A percentile compares a stretch with the other conserved stretches of the same genome.
phyloP scores from a whole-genome alignment of 1,140 invertebrate species.

The Drosophila triauraria region DNA sequence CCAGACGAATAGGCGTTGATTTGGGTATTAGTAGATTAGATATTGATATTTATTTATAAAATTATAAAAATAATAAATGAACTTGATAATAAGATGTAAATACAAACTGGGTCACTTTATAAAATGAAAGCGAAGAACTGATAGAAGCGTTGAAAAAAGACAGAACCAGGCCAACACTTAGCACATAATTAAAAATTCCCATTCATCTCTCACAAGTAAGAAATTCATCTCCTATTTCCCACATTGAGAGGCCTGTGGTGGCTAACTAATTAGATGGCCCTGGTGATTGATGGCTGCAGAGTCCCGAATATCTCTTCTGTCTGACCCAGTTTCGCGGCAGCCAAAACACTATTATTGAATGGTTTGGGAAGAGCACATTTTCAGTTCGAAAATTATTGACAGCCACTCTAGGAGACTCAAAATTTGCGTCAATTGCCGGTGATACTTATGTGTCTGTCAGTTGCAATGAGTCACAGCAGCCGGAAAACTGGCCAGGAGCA shows the following conservation, averaged over 20 bases:
- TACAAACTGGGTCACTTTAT: conserved; percentile 13
- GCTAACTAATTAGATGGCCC: conserved; percentile 68
- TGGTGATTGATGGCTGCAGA: conserved; percentile 67
- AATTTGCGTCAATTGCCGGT: conserved; percentile 66
- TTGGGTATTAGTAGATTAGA: neutral
- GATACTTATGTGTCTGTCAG: conserved; percentile 51
- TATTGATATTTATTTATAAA: conserved; percentile 1
- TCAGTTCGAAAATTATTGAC: conserved; percentile 66
- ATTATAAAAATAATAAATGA: neutral
- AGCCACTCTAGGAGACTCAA: conserved; percentile 61
- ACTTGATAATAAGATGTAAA: neutral
- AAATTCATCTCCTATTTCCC: conserved; percentile 37
- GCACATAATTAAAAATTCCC: conserved; percentile 61
- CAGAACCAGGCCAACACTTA: conserved; percentile 30
- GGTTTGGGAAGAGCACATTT: conserved; percentile 43
- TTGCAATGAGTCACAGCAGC: conserved; percentile 42
- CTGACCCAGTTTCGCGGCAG: conserved; percentile 66
- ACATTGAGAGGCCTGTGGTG: conserved; percentile 32
- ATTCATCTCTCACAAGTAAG: conserved; percentile 24
- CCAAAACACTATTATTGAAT: conserved; percentile 68
- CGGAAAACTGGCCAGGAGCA: neutral
- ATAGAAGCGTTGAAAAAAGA: neutral
- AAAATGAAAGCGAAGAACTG: conserved; percentile 12
- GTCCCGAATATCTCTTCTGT: conserved; percentile 31
- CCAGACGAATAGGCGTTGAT: conserved; percentile 29